Evolutionary conservation across 2,888 invertebrate genomes (phyloP).

Genomic region (Drosophila mulleri): DNA sequence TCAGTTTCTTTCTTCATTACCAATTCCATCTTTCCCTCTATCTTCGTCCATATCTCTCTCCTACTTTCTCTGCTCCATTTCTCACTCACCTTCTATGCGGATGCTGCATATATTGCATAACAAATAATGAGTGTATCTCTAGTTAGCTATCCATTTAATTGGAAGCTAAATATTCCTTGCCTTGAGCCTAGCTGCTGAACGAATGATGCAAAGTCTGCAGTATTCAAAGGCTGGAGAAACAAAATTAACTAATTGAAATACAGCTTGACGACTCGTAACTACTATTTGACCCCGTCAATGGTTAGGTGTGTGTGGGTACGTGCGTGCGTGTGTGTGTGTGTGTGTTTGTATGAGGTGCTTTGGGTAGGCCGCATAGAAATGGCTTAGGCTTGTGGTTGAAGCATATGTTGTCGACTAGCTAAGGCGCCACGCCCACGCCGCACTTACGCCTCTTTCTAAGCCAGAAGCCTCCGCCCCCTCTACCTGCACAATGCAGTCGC

Average conservation of each 20-base stretch:
- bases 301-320: background rate
- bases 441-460: background rate
- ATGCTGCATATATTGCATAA: background rate
- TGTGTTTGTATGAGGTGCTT: slow-evolving; percentile 12
- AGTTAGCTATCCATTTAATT: background rate
- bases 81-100: background rate
- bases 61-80: background rate
- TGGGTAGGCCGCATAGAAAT: slow-evolving; percentile 28
- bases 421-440: slow-evolving; percentile 19
- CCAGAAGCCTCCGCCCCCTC: background rate
- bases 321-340: background rate
- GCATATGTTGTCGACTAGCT: slow-evolving; percentile 41
- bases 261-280: slow-evolving; percentile 27
- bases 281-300: background rate
- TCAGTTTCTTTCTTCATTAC: too few species aligned
- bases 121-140: background rate
- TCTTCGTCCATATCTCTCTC: background rate
- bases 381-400: slow-evolving; percentile 40
- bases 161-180: background rate
- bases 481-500: too few species aligned
- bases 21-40: too few species aligned
- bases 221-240: background rate
- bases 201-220: background rate
- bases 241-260: slow-evolving; percentile 55
- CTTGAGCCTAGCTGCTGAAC: background rate